Base-by-base conservation (phyloP, 2,113 vertebrate species). In the Anolis carolinensis region DNA sequence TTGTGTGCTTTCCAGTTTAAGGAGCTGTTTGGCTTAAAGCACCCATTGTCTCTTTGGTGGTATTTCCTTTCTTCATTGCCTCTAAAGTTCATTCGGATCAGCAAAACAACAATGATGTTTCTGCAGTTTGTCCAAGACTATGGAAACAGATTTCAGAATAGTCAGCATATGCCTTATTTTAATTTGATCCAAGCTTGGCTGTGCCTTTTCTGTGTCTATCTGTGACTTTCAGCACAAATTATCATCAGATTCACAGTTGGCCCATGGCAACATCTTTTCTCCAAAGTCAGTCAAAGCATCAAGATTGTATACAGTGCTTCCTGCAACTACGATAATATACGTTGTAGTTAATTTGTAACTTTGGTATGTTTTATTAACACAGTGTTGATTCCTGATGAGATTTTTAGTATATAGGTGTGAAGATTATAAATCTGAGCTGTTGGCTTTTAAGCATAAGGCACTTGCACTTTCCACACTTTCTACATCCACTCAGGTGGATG, bases 81-180 rank as follows among this genome's bases (percentile, higher is more conserved):
- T 5, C 55, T 44, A 65, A 65, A 48, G 10, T 65, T 84, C 27
- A 75, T 36, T 20, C 65, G 44, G 55, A 75, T 76, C 36, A 76
- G 82, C 30, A 75, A 59, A 63, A 76, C 55, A 84, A 36, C 16
- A 18, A 20, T 32, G 3, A 50, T 76, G 32, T 32, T 48, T 84
- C 1, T 71, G 44, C 30, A 82, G 36, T 73, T 84, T 76, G 30
- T 62, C 39, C 18, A 16, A 48, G 59, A 16, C 30, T 48, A 30
- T 76, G 39, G 59, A 76, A 75, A 84, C 44, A 23, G 59, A 39
- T 76, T 75, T 84, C 30, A 65, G 39, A 59, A 50, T 16, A 65
- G 59, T 76, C 44, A 84, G 11, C 62, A 67, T 25, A 65, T 84
- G 59, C 63, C 73, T 55, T 76, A 65, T 75, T 34, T 84, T 27